Percentiles rank a stretch among this genome's conserved stretches.
phyloP scores from a whole-genome alignment of 2,888 invertebrate genomes.

The Koerneria pararmatus region DNA sequence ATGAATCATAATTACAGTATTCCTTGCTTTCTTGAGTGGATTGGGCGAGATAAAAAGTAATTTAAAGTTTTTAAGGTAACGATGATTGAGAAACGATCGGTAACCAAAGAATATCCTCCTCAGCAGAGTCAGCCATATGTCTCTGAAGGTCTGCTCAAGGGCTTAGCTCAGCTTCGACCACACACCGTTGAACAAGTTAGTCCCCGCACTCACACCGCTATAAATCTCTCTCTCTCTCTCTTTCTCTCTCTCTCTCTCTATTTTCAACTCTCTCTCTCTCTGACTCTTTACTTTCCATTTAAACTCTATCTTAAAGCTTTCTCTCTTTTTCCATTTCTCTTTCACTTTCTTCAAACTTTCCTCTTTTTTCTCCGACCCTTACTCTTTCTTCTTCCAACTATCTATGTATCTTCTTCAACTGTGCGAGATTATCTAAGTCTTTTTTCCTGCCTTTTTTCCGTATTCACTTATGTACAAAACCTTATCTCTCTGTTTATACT shows the following conservation, averaged over 20 bases:
- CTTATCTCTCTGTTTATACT: too few species aligned
- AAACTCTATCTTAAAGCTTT: background rate
- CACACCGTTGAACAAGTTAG: background rate
- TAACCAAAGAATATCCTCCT: background rate
- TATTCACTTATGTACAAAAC: too few species aligned
- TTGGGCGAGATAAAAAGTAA: background rate
- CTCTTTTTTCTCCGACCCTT: background rate
- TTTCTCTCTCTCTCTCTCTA: background rate
- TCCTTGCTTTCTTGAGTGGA: background rate
- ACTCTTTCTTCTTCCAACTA: background rate
- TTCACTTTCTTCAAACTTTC: background rate
- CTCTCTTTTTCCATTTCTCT: background rate
- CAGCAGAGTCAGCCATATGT: background rate
- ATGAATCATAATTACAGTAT: background rate
- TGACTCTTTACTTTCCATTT: background rate
- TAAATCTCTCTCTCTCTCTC: background rate
- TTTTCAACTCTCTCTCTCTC: background rate
- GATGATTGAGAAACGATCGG: conserved; percentile 1
- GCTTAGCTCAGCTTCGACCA: conserved; percentile 11
- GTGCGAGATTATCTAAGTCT: too few species aligned
- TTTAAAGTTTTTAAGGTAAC: background rate
- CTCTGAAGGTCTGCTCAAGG: conserved; percentile 7
- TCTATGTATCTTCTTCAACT: too few species aligned
- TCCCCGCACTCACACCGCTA: background rate
- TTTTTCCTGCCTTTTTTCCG: too few species aligned